Conservation (phyloP, 2,888 invertebrate genomes). For the Drosophila emarginata region DNA sequence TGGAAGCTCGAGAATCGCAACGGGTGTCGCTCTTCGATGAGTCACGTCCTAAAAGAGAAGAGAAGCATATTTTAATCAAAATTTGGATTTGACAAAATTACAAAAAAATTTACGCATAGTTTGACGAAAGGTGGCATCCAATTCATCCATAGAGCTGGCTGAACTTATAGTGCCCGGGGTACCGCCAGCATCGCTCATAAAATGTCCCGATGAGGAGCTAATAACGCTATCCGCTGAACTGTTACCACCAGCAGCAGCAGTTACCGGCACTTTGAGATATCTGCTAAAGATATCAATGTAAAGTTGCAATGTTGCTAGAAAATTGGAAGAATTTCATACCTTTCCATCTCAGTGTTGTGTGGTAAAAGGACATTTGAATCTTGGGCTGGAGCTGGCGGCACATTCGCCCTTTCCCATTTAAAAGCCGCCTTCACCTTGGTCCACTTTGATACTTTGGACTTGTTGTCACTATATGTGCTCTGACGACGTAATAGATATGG, state of each 20-base stretch:
- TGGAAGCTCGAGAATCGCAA: slow-evolving; percentile 64
- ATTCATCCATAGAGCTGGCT: slow-evolving; percentile 89
- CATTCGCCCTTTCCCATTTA: slow-evolving; percentile 91
- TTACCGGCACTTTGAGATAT: slow-evolving; percentile 83
- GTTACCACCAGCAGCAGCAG: slow-evolving; percentile 82
- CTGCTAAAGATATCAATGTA: slow-evolving; percentile 40
- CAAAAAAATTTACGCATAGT: slow-evolving; percentile 53
- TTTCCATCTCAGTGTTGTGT: slow-evolving; percentile 83
- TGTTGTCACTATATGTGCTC: slow-evolving; percentile 81
- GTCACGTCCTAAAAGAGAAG: slow-evolving; percentile 73
- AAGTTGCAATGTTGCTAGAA: not conserved
- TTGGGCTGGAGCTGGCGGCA: slow-evolving; percentile 71
- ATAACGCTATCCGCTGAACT: slow-evolving; percentile 85
- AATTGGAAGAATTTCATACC: slow-evolving; percentile 51
- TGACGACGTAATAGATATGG: slow-evolving; percentile 78
- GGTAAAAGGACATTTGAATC: slow-evolving; percentile 82
- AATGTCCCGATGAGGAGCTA: slow-evolving; percentile 82
- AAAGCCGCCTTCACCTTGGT: slow-evolving; percentile 94
- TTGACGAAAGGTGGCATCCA: slow-evolving; percentile 67
- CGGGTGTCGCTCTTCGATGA: slow-evolving; percentile 80
- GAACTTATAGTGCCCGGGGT: slow-evolving; percentile 88
- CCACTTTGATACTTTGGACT: slow-evolving; percentile 88
- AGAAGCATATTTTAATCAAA: not conserved
- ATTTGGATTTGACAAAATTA: not conserved
- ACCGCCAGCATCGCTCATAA: slow-evolving; percentile 84